A percentile compares a stretch with the other conserved stretches of the same genome.
phyloP scores from a whole-genome alignment of 1,140 invertebrate genomes.

The Parasteatoda tepidariorum region DNA sequence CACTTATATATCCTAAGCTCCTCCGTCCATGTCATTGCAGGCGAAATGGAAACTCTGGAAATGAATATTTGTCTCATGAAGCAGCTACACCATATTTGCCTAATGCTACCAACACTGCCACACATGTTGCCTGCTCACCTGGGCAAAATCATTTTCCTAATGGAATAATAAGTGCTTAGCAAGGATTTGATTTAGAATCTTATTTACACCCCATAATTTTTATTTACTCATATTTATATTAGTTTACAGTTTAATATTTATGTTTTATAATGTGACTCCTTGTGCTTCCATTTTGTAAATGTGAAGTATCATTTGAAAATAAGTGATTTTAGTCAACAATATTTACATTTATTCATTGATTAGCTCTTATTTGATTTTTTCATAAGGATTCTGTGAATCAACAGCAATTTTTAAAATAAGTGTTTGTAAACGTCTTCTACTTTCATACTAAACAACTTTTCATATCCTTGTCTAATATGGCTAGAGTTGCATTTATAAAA shows the following conservation, averaged over 20 bases:
- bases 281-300: conserved; percentile 58
- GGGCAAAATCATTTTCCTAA: conserved; percentile 46
- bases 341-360: background rate
- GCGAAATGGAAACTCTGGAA: conserved; percentile 35
- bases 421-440: conserved; percentile 44
- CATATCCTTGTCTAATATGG: conserved; percentile 23
- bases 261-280: background rate
- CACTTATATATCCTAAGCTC: conserved; percentile 75
- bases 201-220: background rate
- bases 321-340: background rate
- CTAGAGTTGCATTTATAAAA: conserved; percentile 43
- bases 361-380: background rate
- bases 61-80: conserved; percentile 7
- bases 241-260: background rate
- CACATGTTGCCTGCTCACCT: conserved; percentile 57
- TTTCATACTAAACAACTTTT: conserved; percentile 28
- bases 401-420: conserved; percentile 38
- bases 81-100: conserved; percentile 25
- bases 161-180: conserved; percentile 58
- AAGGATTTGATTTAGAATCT: conserved; percentile 19
- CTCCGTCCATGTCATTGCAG: conserved; percentile 74
- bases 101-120: conserved; percentile 57
- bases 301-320: conserved; percentile 9
- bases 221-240: background rate
- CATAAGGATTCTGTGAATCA: conserved; percentile 13